A percentile compares a stretch with the other conserved stretches of the same genome.
These are phyloP conservation scores for Capreolus pygargus DNA, from an alignment of 2,113 vertebrate species.

Conservation along the genomic window DNA sequence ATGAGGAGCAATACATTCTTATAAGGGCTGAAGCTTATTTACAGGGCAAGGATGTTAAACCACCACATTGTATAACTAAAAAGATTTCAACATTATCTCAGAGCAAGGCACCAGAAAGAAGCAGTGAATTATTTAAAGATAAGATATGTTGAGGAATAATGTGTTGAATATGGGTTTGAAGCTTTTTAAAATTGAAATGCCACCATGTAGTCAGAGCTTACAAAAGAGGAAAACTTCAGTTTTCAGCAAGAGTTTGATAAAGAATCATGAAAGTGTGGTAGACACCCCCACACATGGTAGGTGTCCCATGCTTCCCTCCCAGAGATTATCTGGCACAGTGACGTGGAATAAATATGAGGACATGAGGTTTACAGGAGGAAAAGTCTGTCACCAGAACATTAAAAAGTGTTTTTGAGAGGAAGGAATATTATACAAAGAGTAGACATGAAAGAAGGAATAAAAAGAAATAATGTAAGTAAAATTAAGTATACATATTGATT, in stretches of 20 bases:
- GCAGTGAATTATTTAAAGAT: not conserved
- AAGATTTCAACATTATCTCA: not conserved
- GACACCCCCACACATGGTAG: too few species aligned
- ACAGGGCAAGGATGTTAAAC: not conserved
- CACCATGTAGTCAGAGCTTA: too few species aligned
- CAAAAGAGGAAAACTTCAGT: not conserved
- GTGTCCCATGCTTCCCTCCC: fast-evolving
- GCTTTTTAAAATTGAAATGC: not conserved
- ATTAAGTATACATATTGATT: not conserved
- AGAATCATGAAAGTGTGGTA: not conserved
- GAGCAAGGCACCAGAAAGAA: not conserved
- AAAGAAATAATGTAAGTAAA: not conserved
- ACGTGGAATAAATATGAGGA: not conserved
- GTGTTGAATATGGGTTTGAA: not conserved
- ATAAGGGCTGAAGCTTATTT: not conserved
- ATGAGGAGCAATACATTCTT: not conserved
- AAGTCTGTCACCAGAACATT: not conserved
- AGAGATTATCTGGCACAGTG: not conserved
- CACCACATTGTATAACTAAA: not conserved
- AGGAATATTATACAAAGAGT: not conserved
- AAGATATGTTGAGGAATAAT: not conserved
- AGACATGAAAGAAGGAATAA: not conserved
- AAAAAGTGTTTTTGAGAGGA: not conserved
- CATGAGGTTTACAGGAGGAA: not conserved
- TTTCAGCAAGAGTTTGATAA: not conserved